Conservation (phyloP, 2,113 vertebrate genomes). For the Coreoperca whiteheadi region DNA sequence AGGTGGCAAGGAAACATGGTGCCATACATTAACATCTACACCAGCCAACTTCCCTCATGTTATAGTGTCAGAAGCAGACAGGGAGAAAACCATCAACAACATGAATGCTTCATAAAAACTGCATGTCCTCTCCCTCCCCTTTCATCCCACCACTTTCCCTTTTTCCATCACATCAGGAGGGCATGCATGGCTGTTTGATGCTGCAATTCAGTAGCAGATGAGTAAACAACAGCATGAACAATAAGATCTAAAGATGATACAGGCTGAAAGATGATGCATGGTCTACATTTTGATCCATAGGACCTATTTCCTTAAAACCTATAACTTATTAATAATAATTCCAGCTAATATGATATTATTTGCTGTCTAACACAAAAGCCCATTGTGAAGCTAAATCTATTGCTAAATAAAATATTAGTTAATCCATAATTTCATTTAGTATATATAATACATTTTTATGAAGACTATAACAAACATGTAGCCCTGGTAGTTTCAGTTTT, state of each 20-base stretch:
- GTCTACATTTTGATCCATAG: background rate
- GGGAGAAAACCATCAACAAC: slow-evolving; percentile 40
- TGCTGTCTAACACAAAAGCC: background rate
- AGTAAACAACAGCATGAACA: slow-evolving; percentile 11
- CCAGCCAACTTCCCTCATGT: slow-evolving; percentile 5
- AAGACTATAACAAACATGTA: no score
- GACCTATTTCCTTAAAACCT: background rate
- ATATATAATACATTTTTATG: background rate
- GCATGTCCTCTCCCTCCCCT: slow-evolving; percentile 46
- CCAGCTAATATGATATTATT: background rate
- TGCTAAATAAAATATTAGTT: background rate
- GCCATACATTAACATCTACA: slow-evolving; percentile 7
- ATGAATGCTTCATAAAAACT: slow-evolving; percentile 68
- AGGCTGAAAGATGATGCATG: background rate
- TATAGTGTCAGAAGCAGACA: slow-evolving; percentile 33
- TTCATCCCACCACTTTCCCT: slow-evolving; percentile 38
- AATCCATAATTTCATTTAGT: no score
- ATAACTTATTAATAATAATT: background rate
- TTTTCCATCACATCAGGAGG: slow-evolving; percentile 22
- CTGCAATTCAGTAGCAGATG: slow-evolving; percentile 23
- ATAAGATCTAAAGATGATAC: background rate
- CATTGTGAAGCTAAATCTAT: background rate
- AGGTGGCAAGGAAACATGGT: slow-evolving; percentile 7
- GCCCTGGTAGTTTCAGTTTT: background rate
- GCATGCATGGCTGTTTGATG: slow-evolving; percentile 33